Conservation (phyloP, 2,797 vertebrate genomes). For the Pachyuromys duprasi region DNA sequence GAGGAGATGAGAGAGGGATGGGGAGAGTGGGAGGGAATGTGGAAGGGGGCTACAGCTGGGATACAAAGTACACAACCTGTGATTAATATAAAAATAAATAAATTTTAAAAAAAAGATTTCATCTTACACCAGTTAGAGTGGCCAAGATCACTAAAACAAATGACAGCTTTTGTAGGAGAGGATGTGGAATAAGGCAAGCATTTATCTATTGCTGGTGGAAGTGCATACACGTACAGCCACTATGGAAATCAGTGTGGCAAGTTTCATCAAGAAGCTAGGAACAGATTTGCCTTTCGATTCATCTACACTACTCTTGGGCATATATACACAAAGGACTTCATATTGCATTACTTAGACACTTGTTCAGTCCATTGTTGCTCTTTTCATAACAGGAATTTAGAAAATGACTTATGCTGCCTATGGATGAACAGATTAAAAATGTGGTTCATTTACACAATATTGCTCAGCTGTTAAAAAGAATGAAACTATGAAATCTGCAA, state of each 20-base stretch:
- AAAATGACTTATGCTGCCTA: neutral
- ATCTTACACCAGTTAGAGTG: neutral
- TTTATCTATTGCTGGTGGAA: neutral
- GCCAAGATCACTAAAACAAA: neutral
- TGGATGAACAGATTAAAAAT: neutral
- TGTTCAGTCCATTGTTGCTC: neutral
- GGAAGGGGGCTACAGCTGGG: too few relatives aligned
- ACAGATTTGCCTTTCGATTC: neutral
- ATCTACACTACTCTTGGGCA: neutral
- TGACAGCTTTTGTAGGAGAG: neutral
- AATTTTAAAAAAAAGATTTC: too few relatives aligned
- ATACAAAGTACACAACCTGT: too few relatives aligned
- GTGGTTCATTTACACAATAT: neutral
- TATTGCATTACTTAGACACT: neutral
- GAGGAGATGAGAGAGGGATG: too few relatives aligned
- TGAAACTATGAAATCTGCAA: neutral
- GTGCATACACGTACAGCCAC: neutral
- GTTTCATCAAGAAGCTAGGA: neutral
- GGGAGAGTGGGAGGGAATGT: too few relatives aligned
- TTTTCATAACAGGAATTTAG: neutral
- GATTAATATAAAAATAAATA: too few relatives aligned
- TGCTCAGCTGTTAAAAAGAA: neutral
- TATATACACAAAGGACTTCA: neutral
- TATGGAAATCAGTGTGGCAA: neutral
- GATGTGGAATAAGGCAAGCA: neutral